Evolutionary conservation across 2,888 invertebrate genomes (phyloP).

Genomic region (Cerastis rubricosa): DNA sequence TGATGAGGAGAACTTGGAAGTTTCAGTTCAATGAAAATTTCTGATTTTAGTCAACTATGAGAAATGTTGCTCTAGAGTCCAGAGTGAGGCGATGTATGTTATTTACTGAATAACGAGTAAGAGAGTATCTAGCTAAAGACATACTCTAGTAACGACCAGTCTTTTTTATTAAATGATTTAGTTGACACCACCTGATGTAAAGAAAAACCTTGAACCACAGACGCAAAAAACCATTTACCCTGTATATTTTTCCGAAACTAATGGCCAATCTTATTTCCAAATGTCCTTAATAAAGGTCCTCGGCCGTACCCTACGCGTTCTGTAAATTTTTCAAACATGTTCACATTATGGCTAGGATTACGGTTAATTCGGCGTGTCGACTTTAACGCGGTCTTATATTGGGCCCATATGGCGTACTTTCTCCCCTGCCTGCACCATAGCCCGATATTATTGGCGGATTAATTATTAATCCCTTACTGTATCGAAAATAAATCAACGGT

Average conservation of each 20-base stretch:
- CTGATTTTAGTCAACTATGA: not conserved
- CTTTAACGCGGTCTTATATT: slow-evolving; percentile 78
- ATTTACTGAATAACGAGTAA: too few relatives aligned
- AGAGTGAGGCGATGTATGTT: too few relatives aligned
- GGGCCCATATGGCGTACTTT: slow-evolving; percentile 85
- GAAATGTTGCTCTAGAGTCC: too few relatives aligned
- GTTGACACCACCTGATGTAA: not conserved
- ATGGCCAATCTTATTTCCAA: slow-evolving; percentile 42
- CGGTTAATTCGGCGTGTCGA: slow-evolving; percentile 83
- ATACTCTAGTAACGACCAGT: too few relatives aligned
- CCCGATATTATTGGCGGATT: slow-evolving; percentile 79
- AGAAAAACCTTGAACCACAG: not conserved
- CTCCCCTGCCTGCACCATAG: slow-evolving; percentile 60
- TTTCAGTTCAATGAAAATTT: slow-evolving; percentile 7
- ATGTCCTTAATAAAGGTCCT: slow-evolving; percentile 49
- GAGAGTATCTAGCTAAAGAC: too few relatives aligned
- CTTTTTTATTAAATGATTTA: not conserved
- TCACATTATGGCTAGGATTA: slow-evolving; percentile 85
- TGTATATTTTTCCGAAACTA: slow-evolving; percentile 13
- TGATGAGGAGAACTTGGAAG: slow-evolving; percentile 4
- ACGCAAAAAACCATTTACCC: not conserved
- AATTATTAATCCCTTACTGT: slow-evolving; percentile 81
- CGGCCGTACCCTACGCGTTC: slow-evolving; percentile 61
- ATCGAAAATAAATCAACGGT: slow-evolving; percentile 75
- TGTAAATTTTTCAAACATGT: slow-evolving; percentile 82